Percentiles rank a stretch among this genome's conserved stretches.
Evolutionary conservation across 2,888 invertebrate species (phyloP).

Genomic region (Mesoligia furuncula): DNA sequence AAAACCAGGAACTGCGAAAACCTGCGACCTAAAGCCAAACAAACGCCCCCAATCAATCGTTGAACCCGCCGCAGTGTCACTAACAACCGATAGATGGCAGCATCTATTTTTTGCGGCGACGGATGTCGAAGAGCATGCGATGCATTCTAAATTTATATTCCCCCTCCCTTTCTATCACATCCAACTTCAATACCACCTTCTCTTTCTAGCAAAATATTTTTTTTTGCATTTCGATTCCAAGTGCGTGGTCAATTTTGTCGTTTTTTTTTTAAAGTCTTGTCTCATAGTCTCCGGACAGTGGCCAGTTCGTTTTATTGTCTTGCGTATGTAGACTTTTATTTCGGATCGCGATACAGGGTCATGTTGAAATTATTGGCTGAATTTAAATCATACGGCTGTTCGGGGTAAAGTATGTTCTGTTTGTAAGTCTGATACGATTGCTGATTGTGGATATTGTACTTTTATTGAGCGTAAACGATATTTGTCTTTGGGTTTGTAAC

Average conservation of each 20-base stretch:
- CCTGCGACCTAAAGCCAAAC: conserved; percentile 40
- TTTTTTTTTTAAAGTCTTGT: conserved; percentile 83
- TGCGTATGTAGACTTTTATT: conserved; percentile 72
- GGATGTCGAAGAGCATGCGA: conserved; percentile 89
- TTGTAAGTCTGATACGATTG: conserved; percentile 53
- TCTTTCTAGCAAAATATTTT: conserved; percentile 83
- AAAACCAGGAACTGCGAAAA: conserved; percentile 44
- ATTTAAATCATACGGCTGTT: conserved; percentile 66
- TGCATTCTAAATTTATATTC: conserved; percentile 88
- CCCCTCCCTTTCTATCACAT: conserved; percentile 79
- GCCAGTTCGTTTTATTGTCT: conserved; percentile 76
- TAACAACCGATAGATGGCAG: conserved; percentile 84
- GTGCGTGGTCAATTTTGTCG: conserved; percentile 88
- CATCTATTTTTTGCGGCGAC: conserved; percentile 84
- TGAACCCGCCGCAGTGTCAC: conserved; percentile 75
- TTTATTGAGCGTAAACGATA: conserved; percentile 52
- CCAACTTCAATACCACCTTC: conserved; percentile 74
- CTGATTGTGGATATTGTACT: conserved; percentile 55
- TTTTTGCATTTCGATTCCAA: conserved; percentile 89
- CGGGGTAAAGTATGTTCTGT: conserved; percentile 47
- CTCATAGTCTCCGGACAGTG: conserved; percentile 82
- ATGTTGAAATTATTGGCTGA: conserved; percentile 70
- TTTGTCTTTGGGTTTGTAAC: conserved; percentile 34
- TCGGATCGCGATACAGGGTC: conserved; percentile 66
- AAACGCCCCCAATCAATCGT: conserved; percentile 65